These are phyloP conservation scores for Pectinophora gossypiella DNA, from an alignment of 1,140 invertebrate species.

Conservation along the genomic window DNA sequence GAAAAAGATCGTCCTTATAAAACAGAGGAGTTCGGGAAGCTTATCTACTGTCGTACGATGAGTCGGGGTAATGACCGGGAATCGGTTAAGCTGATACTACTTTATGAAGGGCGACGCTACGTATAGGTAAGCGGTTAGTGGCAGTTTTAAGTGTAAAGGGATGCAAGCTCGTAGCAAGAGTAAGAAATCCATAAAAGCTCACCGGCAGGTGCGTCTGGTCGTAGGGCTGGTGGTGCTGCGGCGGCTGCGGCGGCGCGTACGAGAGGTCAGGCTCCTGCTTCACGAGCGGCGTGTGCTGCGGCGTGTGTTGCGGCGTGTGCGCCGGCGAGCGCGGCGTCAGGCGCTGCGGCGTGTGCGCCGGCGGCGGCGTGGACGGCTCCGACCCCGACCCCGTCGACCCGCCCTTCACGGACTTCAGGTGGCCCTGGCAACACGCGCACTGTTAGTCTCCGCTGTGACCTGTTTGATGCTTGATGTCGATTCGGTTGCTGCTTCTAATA, in stretches of 20 bases:
- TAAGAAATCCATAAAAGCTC: no score
- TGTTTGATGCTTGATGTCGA: no score
- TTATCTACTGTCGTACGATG: background rate
- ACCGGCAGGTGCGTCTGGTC: conserved; percentile 60
- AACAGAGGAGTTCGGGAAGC: background rate
- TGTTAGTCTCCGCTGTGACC: background rate
- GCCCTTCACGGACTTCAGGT: conserved; percentile 75
- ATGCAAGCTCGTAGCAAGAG: no score
- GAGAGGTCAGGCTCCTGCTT: conserved; percentile 32
- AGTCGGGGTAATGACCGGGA: background rate
- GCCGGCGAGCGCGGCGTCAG: conserved; percentile 42
- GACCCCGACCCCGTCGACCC: conserved; percentile 77
- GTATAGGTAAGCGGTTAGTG: no score
- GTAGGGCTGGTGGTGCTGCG: conserved; percentile 35
- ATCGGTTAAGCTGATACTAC: no score
- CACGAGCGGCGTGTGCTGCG: conserved; percentile 44
- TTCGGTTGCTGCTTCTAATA: no score
- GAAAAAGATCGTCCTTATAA: conserved; percentile 52
- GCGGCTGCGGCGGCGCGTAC: conserved; percentile 47
- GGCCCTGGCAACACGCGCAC: conserved; percentile 14
- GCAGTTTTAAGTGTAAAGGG: no score
- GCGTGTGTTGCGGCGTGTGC: conserved; percentile 40
- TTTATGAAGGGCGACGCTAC: no score
- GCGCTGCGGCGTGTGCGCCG: conserved; percentile 52
- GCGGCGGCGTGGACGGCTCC: conserved; percentile 76